phyloP scores from a whole-genome alignment of 2,888 invertebrate species.

The Pharmacophagus antenor region DNA sequence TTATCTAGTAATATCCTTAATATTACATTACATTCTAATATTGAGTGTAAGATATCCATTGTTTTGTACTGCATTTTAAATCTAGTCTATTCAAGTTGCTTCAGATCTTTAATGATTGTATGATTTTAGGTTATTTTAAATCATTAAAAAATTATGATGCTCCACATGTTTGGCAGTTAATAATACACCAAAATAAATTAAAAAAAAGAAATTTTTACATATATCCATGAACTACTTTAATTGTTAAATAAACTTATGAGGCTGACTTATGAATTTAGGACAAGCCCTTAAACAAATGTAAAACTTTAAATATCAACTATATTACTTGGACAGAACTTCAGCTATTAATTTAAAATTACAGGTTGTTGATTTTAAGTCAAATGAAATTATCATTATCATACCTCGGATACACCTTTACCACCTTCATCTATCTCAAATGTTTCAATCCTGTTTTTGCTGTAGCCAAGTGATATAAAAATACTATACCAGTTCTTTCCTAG shows the following conservation, averaged over 20 bases:
- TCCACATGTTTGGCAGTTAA: no score
- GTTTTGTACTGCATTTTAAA: not conserved
- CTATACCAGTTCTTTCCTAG: slow-evolving; percentile 82
- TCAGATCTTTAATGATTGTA: not conserved
- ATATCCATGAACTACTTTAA: no score
- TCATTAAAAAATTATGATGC: not conserved
- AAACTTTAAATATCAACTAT: no score
- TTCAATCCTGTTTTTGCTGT: slow-evolving; percentile 82
- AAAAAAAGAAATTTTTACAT: no score
- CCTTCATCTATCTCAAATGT: slow-evolving; percentile 74
- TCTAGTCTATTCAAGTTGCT: not conserved
- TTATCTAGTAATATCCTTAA: not conserved
- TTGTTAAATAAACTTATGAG: no score
- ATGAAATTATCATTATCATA: slow-evolving; percentile 48
- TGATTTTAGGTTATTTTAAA: not conserved
- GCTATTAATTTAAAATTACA: not conserved
- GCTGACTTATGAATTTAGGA: no score
- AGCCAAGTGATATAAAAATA: slow-evolving; percentile 78
- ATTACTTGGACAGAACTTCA: not conserved
- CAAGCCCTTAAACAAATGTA: no score
- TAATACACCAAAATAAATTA: no score
- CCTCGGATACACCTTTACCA: slow-evolving; percentile 80
- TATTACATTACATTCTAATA: not conserved
- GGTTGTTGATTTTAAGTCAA: no score
- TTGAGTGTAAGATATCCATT: no score